Evolutionary conservation across 1,140 invertebrate species (phyloP).

Genomic region (Bombus soroeensis): DNA sequence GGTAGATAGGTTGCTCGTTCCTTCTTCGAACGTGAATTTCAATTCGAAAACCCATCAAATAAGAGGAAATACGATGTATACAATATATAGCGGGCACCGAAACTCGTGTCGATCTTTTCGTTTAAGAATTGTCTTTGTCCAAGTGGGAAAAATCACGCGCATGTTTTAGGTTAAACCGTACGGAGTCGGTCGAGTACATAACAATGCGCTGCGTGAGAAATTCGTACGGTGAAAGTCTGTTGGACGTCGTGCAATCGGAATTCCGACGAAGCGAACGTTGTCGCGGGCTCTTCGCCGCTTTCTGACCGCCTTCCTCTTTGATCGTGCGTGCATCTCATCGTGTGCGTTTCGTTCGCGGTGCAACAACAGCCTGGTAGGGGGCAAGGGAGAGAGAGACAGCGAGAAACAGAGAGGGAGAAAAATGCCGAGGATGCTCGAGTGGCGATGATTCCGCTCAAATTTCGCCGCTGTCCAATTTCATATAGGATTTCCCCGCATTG

Average conservation of each 20-base stretch:
- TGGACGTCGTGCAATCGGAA: conserved; percentile 18
- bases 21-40: neutral
- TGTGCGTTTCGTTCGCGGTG: neutral
- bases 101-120: neutral
- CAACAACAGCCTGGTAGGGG: neutral
- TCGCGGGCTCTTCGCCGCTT: neutral
- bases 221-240: conserved; percentile 72
- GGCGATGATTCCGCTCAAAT: conserved; percentile 23
- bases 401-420: neutral
- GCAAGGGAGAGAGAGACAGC: neutral
- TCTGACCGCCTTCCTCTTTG: conserved; percentile 1
- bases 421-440: conserved; percentile 14
- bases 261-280: conserved; percentile 28
- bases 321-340: neutral
- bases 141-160: neutral
- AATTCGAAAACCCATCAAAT: neutral
- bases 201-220: conserved; percentile 65
- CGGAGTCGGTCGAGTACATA: conserved; percentile 4
- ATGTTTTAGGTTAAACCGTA: conserved; percentile 65
- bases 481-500: neutral
- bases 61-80: neutral
- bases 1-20: neutral
- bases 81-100: neutral
- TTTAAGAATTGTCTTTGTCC: neutral
- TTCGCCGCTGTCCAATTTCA: conserved; percentile 16